Evolutionary conservation across 2,797 vertebrate species (phyloP).

Genomic region (Melanotaenia boesemani): DNA sequence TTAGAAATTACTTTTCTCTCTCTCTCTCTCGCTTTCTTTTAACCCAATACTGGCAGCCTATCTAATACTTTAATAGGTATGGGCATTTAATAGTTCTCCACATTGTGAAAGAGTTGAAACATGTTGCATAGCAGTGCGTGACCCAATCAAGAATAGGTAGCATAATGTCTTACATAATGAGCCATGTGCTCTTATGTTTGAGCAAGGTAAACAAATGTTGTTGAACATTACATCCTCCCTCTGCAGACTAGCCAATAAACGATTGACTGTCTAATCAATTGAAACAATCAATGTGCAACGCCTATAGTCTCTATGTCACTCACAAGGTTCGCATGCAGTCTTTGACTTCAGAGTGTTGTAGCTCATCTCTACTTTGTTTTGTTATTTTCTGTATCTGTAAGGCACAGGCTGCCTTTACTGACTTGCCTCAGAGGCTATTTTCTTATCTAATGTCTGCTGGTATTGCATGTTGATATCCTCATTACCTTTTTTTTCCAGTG

Average conservation of each 20-base stretch:
- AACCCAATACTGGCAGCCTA: neutral
- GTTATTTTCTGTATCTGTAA: conserved; percentile 10
- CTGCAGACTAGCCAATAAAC: conserved; percentile 55
- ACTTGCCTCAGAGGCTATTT: conserved; percentile 26
- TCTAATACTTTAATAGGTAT: conserved; percentile 20
- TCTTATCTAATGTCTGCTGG: conserved; percentile 23
- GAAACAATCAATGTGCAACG: conserved; percentile 57
- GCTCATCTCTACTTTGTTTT: conserved; percentile 12
- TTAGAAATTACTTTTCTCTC: conserved; percentile 14
- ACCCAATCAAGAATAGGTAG: conserved; percentile 3
- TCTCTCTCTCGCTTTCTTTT: neutral
- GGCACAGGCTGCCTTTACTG: conserved; percentile 2
- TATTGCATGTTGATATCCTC: conserved; percentile 50
- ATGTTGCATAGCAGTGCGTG: neutral
- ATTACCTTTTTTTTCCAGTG: conserved; percentile 39
- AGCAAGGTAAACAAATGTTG: conserved; percentile 38
- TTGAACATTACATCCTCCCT: conserved; percentile 26
- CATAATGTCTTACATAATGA: conserved; percentile 18
- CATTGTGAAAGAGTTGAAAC: conserved; percentile 12
- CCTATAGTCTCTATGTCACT: conserved; percentile 45
- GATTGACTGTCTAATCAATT: conserved; percentile 65
- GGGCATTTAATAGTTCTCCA: neutral
- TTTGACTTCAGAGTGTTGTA: conserved; percentile 19
- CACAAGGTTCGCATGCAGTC: conserved; percentile 29
- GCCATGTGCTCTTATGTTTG: conserved; percentile 24